Evolutionary conservation across 2,797 vertebrate genomes (phyloP), one percentile per base, ranked within the genome.

Genomic region (Parambassis ranga): DNA sequence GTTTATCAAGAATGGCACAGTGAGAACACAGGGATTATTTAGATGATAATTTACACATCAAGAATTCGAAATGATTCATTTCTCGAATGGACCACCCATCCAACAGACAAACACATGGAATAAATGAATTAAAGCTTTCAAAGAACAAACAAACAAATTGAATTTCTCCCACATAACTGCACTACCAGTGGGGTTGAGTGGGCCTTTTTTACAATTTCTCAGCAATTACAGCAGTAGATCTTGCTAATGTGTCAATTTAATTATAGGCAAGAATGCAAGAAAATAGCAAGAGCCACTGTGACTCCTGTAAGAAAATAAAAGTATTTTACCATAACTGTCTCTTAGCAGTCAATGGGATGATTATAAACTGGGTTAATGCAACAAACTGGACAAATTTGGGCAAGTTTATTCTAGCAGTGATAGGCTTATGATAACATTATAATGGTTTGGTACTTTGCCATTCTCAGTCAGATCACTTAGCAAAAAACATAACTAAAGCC

Each of bases 11-110:
- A 49, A 16, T 3, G 8, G 5, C 18, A 28, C 8, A 28, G 13
- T 9, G 20, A 33, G n/a, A 55, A 33, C n/a, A n/a, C n/a, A 59
- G 10, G 23, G n/a, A 44, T 56, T 47, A 26, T 66, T 65, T 32
- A 58, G 28, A 35, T 41, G 41, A 1, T 66, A 50, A 71, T 71
- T 78, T 71, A 53, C 52, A 33, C 49, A 35, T 55, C 52, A 65
- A 59, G 28, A 28, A 30, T 57, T 60, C 55, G 0, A 66, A 64
- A 58, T 65, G 7, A 46, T 16, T 47, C 1, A 28, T 58, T 67
- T 51, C 28, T 11, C 15, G 44, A 37, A 18, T 43, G 11, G 33
- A 46, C 31, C 38, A 6, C 10, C n/a, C 8, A 7, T 7, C 18
- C 3, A 18, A 39, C 10, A 23, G 7, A 26, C 16, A 42, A 31